Conservation (phyloP, 2,113 vertebrate species). For the Brachyistius frenatus region DNA sequence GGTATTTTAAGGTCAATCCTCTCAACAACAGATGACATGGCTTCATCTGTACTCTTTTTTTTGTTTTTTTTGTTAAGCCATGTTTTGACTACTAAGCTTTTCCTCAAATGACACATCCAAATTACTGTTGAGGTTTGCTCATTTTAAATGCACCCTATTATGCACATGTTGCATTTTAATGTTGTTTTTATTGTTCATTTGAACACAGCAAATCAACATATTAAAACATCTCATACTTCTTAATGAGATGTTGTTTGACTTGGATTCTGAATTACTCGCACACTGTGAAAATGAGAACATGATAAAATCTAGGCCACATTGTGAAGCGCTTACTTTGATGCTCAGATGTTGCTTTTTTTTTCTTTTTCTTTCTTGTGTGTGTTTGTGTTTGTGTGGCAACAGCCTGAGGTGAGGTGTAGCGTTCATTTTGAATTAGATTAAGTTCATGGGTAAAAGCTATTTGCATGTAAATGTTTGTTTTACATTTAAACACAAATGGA, state of each 20-base stretch:
- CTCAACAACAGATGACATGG: not conserved
- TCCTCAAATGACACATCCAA: constrained; percentile 21
- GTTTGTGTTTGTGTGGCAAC: constrained; percentile 23
- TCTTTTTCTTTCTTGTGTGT: not conserved
- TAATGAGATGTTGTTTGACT: constrained; percentile 52
- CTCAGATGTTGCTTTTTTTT: constrained; percentile 32
- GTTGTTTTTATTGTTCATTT: constrained; percentile 21
- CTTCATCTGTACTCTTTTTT: not conserved
- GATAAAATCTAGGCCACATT: constrained; percentile 70
- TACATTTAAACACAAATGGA: constrained; percentile 35
- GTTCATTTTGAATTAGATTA: constrained; percentile 51
- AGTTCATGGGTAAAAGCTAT: constrained; percentile 38
- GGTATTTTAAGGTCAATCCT: constrained; percentile 3
- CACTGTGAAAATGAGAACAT: constrained; percentile 42
- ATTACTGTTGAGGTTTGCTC: constrained; percentile 13
- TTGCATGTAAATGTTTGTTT: constrained; percentile 57
- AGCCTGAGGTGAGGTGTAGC: constrained; percentile 53
- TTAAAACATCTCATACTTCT: constrained; percentile 35
- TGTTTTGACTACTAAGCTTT: constrained; percentile 7
- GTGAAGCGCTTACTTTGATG: constrained; percentile 64
- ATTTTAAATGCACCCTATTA: constrained; percentile 1
- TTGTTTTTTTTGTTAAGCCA: not conserved
- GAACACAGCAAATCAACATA: constrained; percentile 10
- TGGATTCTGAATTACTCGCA: constrained; percentile 40
- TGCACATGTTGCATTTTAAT: constrained; percentile 18